Evolutionary conservation across 2,797 vertebrate species (phyloP).

Genomic region (Karalla daura): DNA sequence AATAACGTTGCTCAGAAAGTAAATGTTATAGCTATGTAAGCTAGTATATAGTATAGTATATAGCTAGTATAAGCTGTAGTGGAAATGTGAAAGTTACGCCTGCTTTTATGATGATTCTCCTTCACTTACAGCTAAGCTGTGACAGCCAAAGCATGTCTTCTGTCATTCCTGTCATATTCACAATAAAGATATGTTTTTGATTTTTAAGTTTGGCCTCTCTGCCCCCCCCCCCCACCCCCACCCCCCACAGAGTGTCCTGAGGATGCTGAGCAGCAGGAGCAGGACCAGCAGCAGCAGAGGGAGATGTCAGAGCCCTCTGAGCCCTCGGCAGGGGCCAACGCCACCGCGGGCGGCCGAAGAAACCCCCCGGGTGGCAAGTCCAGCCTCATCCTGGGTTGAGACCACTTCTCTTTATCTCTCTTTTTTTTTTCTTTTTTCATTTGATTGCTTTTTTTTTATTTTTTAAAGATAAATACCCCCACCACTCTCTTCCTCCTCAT

Average conservation of each 20-base stretch:
- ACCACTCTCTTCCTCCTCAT: conserved; percentile 83
- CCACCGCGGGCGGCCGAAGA: conserved; percentile 83
- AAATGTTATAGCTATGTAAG: too few relatives aligned
- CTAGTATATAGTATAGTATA: too few relatives aligned
- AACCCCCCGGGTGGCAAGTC: conserved; percentile 98
- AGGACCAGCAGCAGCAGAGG: conserved; percentile 67
- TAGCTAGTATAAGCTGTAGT: too few relatives aligned
- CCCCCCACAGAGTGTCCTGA: conserved; percentile 79
- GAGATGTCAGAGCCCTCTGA: conserved; percentile 69
- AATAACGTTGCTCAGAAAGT: too few relatives aligned
- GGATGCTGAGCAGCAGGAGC: conserved; percentile 55
- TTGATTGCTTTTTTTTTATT: conserved; percentile 80
- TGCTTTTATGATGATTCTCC: too few relatives aligned
- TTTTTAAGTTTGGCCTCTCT: too few relatives aligned
- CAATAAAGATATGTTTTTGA: too few relatives aligned
- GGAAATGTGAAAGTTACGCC: too few relatives aligned
- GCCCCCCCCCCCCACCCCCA: too few relatives aligned
- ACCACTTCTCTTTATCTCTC: conserved; percentile 65
- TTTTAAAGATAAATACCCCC: conserved; percentile 82
- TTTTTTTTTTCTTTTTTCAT: conserved; percentile 52
- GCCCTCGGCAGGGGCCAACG: conserved; percentile 68
- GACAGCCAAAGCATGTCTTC: too few relatives aligned
- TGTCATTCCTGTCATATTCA: too few relatives aligned
- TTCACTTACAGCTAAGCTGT: too few relatives aligned
- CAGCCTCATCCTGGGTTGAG: conserved; percentile 95